These are phyloP conservation scores for Tringa solitaria DNA, from an alignment of 2,113 vertebrate species.

Conservation along the genomic window DNA sequence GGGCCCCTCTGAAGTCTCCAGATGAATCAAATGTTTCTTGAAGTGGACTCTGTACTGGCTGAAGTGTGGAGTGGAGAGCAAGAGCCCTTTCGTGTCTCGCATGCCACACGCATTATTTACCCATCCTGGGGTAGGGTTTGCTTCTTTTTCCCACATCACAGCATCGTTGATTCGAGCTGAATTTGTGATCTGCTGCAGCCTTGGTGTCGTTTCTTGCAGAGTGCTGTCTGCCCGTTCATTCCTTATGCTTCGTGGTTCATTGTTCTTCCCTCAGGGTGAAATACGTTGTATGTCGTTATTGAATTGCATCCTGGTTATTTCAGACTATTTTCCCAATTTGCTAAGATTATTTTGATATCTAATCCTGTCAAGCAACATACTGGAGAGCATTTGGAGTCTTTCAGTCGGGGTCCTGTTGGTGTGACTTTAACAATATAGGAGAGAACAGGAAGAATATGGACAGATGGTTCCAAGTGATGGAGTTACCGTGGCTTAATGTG, in stretches of 20 bases:
- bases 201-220: not conserved
- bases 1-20: not conserved
- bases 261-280: not conserved
- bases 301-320: not conserved
- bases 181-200: not conserved
- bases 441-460: not conserved
- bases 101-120: fast-evolving
- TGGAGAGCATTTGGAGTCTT: slow-evolving; percentile 24
- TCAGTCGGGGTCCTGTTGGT: not conserved
- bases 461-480: slow-evolving; percentile 25
- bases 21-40: not conserved
- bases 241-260: not conserved
- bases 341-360: not conserved
- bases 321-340: not conserved
- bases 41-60: not conserved
- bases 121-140: not conserved
- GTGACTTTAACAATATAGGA: not conserved
- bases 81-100: not conserved
- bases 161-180: not conserved
- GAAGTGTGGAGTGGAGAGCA: not conserved
- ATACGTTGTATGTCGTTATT: not conserved
- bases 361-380: slow-evolving; percentile 3
- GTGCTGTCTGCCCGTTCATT: not conserved
- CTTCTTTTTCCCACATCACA: not conserved
- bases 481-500: not conserved